Evolutionary conservation across 2,797 vertebrate genomes (phyloP).

Genomic region (Falco naumanni): DNA sequence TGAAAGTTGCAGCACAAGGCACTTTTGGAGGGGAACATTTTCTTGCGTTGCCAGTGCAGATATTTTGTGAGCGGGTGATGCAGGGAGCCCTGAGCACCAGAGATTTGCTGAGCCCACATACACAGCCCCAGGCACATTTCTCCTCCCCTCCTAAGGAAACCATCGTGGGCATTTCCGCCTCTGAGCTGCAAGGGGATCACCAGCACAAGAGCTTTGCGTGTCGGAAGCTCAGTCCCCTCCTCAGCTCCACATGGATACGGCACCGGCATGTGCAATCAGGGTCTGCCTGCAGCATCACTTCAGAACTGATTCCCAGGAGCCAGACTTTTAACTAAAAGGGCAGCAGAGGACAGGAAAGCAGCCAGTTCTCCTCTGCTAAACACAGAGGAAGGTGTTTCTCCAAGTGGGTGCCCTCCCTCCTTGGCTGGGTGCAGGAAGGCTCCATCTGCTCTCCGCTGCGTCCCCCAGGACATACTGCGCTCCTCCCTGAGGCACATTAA

Average conservation of each 20-base stretch:
- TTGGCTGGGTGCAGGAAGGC: not conserved
- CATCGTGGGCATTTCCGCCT: not conserved
- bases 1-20: not conserved
- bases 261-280: not conserved
- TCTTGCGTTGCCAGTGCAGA: not conserved
- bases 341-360: not conserved
- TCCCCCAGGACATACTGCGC: not conserved
- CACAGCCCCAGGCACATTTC: not conserved
- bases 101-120: not conserved
- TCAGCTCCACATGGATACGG: rapidly evolving
- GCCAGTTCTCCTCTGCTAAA: not conserved
- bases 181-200: not conserved
- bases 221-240: not conserved
- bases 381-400: not conserved
- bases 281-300: not conserved
- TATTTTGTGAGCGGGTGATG: not conserved
- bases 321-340: not conserved
- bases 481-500: not conserved
- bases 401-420: not conserved
- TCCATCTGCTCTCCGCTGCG: not conserved
- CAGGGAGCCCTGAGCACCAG: not conserved
- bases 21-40: not conserved
- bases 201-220: not conserved
- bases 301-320: not conserved
- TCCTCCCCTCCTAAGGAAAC: not conserved